Evolutionary conservation across 2,113 vertebrate genomes (phyloP).

Genomic region (Rhizomys pruinosus): DNA sequence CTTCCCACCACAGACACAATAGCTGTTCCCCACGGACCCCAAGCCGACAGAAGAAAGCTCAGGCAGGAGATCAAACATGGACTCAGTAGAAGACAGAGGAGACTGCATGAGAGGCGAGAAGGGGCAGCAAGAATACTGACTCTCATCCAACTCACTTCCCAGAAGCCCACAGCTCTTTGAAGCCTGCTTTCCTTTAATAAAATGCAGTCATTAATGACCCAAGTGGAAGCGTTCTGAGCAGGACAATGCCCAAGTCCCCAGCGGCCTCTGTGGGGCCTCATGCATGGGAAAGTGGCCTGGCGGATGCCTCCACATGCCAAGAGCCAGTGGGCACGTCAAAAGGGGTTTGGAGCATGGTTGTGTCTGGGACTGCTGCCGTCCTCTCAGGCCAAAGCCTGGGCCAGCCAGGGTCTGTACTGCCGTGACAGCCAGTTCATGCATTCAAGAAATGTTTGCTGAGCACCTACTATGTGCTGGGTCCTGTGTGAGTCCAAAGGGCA

Average conservation of each 20-base stretch:
- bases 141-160: constrained; percentile 88
- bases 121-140: constrained; percentile 85
- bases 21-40: constrained; percentile 81
- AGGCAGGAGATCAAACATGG: constrained; percentile 87
- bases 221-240: constrained; percentile 86
- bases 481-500: background rate
- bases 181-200: constrained; percentile 90
- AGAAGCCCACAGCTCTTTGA: constrained; percentile 89
- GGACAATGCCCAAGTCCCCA: constrained; percentile 85
- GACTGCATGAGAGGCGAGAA: constrained; percentile 83
- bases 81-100: constrained; percentile 84
- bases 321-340: background rate
- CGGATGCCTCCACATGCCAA: background rate
- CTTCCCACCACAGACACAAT: constrained; percentile 82
- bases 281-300: constrained; percentile 60
- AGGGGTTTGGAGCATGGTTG: background rate
- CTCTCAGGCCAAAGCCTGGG: background rate
- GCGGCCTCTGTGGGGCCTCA: background rate
- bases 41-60: constrained; percentile 82
- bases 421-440: background rate
- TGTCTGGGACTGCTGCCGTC: background rate
- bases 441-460: background rate
- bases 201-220: constrained; percentile 87
- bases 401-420: background rate
- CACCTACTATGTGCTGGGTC: background rate